These are phyloP conservation scores for Agelastica alni DNA, from an alignment of 2,888 invertebrate genomes.

Conservation along the genomic window DNA sequence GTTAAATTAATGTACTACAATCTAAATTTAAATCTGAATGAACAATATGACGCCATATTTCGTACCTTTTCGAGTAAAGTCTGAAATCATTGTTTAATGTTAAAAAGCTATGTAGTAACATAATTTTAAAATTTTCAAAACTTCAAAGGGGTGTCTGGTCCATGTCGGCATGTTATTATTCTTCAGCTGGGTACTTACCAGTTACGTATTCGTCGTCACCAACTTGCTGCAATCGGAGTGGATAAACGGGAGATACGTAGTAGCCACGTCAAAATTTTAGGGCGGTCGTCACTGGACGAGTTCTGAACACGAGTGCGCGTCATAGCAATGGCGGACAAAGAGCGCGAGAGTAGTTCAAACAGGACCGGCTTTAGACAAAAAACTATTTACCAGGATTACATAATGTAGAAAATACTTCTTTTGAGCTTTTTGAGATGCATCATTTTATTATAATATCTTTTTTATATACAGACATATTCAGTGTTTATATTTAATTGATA, in stretches of 20 bases:
- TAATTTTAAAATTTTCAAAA: constrained; percentile 40
- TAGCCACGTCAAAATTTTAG: constrained; percentile 88
- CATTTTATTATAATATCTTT: too few relatives aligned
- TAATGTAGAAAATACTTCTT: too few relatives aligned
- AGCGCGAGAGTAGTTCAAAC: constrained; percentile 56
- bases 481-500: too few relatives aligned
- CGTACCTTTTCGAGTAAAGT: constrained; percentile 54
- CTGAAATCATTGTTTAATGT: constrained; percentile 49
- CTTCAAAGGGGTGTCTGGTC: constrained; percentile 53
- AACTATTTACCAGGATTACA: too few relatives aligned
- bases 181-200: constrained; percentile 77
- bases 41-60: constrained; percentile 59
- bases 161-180: constrained; percentile 64
- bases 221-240: constrained; percentile 92
- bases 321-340: constrained; percentile 72
- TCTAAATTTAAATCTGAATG: constrained; percentile 55
- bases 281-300: constrained; percentile 82
- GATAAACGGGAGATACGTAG: constrained; percentile 92
- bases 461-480: too few relatives aligned
- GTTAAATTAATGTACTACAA: constrained; percentile 23
- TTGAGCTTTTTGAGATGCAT: too few relatives aligned
- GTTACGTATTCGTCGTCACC: constrained; percentile 96
- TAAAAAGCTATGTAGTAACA: constrained; percentile 56
- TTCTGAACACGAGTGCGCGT: constrained; percentile 76
- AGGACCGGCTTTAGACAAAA: neutral